Evolutionary conservation across 2,888 invertebrate species (phyloP).

Genomic region (Cabera pusaria): DNA sequence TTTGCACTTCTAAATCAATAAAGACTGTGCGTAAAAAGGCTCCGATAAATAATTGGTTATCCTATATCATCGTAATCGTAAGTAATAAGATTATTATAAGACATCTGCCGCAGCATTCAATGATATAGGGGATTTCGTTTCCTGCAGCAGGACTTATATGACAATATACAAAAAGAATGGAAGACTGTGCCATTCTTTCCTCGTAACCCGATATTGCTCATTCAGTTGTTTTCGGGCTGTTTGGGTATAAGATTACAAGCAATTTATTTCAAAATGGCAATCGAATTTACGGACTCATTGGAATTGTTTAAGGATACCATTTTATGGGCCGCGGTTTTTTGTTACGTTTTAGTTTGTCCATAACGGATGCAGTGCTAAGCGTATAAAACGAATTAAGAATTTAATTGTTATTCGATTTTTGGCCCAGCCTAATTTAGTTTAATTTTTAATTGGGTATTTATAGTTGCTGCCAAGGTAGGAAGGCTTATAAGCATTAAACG

Average conservation of each 20-base stretch:
- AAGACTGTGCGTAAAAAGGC: no score
- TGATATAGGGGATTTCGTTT: conserved; percentile 22
- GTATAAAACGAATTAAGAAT: conserved; percentile 4
- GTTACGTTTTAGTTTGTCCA: conserved; percentile 43
- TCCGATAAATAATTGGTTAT: no score
- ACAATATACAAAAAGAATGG: conserved; percentile 63
- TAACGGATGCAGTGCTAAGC: conserved; percentile 30
- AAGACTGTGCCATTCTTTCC: conserved; percentile 63
- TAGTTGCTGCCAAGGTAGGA: no score
- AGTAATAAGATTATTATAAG: not conserved
- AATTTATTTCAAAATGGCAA: conserved; percentile 80
- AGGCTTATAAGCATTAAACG: no score
- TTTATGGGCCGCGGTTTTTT: conserved; percentile 56
- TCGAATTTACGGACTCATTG: conserved; percentile 71
- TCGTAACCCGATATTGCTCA: conserved; percentile 77
- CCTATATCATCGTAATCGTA: no score
- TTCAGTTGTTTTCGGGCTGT: conserved; percentile 79
- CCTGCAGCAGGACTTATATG: conserved; percentile 46
- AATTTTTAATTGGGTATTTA: no score
- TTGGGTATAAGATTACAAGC: conserved; percentile 82
- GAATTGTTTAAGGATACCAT: conserved; percentile 56
- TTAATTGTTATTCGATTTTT: not conserved
- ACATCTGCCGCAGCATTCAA: conserved; percentile 10
- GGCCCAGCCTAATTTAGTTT: no score
- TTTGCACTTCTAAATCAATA: no score